Evolutionary conservation across 2,888 invertebrate species (phyloP), one percentile per base, ranked within the genome.

Genomic region (Ptychoptera contaminata): DNA sequence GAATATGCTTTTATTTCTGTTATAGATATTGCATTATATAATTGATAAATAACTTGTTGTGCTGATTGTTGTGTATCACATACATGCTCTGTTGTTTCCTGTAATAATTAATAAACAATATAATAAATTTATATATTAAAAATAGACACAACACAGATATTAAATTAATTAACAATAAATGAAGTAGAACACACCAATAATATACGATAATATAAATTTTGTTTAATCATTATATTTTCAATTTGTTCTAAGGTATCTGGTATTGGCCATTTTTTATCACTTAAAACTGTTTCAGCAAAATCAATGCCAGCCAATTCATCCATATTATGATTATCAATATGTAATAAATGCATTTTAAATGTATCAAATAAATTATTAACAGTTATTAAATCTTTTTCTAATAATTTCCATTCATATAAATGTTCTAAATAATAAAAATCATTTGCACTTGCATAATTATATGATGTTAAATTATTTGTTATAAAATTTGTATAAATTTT

Each of bases 1-100:
- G 81, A 76, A 62, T 82, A 87, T 2, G 86, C 90, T 65, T 88
- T 88, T 54, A 90, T 73, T 69, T 90, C 87, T 0, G 86, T 79
- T 32, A 87, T 65, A 1, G 86, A 78, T 47, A 90, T 77, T 1
- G 83, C 77, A 56, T 77, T 79, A 67, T 87, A 87, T 51, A 88
- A 71, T 59, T 84, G 83, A 60, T 79, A 83, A 16, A 88, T 69
- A 46, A 88, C 70, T 65, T 88, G 87, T 51, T 87, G 86, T 0
- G 82, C 77, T 0, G 87, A 87, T 65, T 87, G 79, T 51, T 77
- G 72, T 16, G 80, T 69, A 50, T 74, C 73, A 62, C 88, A 88
- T 38, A 80, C 67, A 54, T 79, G 74, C 1, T 73, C 68, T 45
- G 73, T 68, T 2, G 76, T 74, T 57, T 79, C 77, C 84, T 84